Evolutionary conservation across 1,140 invertebrate genomes (phyloP).

Genomic region (Tribolium castaneum): DNA sequence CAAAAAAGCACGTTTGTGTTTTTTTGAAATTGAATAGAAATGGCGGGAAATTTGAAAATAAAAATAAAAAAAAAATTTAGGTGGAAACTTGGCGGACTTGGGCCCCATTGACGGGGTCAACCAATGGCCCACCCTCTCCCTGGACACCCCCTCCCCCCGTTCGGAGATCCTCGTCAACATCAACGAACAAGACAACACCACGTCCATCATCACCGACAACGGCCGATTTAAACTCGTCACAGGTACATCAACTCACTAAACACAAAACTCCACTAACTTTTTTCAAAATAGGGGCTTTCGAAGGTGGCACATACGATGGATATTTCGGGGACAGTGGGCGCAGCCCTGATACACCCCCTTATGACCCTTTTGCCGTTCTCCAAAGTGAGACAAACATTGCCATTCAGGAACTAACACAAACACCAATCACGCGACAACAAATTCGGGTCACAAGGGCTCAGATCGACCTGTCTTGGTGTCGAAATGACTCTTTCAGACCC

Average conservation of each 20-base stretch:
- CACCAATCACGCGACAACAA: neutral
- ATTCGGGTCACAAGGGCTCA: constrained; percentile 54
- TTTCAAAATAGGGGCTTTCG: neutral
- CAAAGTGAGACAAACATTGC: constrained; percentile 66
- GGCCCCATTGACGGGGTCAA: constrained; percentile 77
- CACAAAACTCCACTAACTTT: neutral
- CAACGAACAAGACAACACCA: constrained; percentile 79
- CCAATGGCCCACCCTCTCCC: constrained; percentile 74
- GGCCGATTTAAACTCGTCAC: constrained; percentile 80
- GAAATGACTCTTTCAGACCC: neutral
- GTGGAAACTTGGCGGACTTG: constrained; percentile 63
- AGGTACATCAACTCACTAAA: constrained; percentile 59
- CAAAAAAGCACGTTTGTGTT: too few species aligned
- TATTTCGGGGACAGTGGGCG: constrained; percentile 84
- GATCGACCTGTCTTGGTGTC: constrained; percentile 19
- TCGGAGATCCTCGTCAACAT: constrained; percentile 86
- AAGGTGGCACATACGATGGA: constrained; percentile 22
- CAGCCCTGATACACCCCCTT: constrained; percentile 62
- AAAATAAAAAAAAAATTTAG: constrained; percentile 48
- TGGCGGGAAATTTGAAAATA: neutral
- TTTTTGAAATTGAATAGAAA: neutral
- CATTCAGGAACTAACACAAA: constrained; percentile 63
- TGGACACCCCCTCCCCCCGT: constrained; percentile 67
- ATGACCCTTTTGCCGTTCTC: constrained; percentile 67
- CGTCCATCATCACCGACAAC: constrained; percentile 76